These are phyloP conservation scores for Scaptomyza tumidula DNA, from an alignment of 2,888 invertebrate species.

Conservation along the genomic window DNA sequence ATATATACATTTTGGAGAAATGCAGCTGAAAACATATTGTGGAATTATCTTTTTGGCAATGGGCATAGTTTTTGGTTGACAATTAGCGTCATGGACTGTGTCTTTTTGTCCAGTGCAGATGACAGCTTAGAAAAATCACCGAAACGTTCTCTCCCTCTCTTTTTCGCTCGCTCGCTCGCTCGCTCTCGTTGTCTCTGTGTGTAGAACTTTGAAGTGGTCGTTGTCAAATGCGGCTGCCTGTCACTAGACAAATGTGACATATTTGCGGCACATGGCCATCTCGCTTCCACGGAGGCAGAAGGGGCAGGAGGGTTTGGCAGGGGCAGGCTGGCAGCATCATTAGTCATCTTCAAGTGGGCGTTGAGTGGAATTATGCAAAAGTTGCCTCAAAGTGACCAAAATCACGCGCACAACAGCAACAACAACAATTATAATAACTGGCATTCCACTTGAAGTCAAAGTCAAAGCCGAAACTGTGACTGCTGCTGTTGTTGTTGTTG, in stretches of 20 bases:
- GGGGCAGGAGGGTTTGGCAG: background rate
- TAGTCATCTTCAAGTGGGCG: conserved; percentile 79
- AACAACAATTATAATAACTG: conserved; percentile 37
- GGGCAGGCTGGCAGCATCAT: conserved; percentile 59
- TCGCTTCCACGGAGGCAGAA: conserved; percentile 17
- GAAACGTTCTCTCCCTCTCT: background rate
- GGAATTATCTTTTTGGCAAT: conserved; percentile 21
- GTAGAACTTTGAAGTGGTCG: conserved; percentile 65
- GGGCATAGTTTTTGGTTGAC: conserved; percentile 54
- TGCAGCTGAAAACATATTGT: background rate
- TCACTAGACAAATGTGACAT: conserved; percentile 73
- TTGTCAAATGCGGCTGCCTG: conserved; percentile 42
- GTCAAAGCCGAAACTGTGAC: conserved; percentile 41
- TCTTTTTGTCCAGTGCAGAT: conserved; percentile 58
- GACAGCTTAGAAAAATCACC: conserved; percentile 80
- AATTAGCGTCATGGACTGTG: conserved; percentile 56
- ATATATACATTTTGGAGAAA: background rate
- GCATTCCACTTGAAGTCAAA: conserved; percentile 49
- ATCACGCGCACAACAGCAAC: conserved; percentile 50
- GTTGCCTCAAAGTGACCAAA: conserved; percentile 62
- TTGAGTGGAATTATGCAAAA: conserved; percentile 79
- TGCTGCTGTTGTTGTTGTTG: conserved; percentile 9
- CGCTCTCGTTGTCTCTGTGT: background rate
- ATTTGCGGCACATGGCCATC: conserved; percentile 60
- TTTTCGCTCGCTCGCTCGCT: background rate